Evolutionary conservation across 2,113 vertebrate genomes (phyloP), one percentile per base, ranked within the genome.

Genomic region (Hydrolagus affinis): DNA sequence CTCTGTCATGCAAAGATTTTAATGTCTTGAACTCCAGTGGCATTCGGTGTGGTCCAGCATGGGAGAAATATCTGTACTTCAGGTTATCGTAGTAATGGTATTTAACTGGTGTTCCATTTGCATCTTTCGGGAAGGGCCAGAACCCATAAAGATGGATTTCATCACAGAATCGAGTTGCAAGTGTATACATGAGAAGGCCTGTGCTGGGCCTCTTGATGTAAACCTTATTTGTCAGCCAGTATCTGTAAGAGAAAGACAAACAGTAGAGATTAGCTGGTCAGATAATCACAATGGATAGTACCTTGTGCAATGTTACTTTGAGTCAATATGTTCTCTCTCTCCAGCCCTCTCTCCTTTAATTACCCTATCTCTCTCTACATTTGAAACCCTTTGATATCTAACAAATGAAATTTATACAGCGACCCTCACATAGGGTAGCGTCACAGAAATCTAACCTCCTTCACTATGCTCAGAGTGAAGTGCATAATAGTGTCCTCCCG

Each of bases 121-220:
- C 88, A 90, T 97, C 95, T 89, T 95, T 96, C 7, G 95, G 96
- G 86, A 97, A 97, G 2, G 96, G 96, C 95, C 95, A 97, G 90
- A 95, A 97, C 88, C 96, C 96, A 14, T 97, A 97, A 8, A 97
- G 91, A 77, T 96, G 92, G 88, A 97, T 96, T 91, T 97, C 95
- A 86, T 96, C 94, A 86, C 96, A 97, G 90, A 97, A 96, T 73
- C 96, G 93, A 0, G 96, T 97, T 19, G 95, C 93, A 62, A 97
- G 92, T 0, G 96, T 97, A 62, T 97, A 97, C 96, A 97, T 97
- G 60, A 96, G 92, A 69, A 97, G 93, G 87, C 96, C 96, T 21
- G 96, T 97, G 90, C 95, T 96, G 85, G 95, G 96, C 88, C 96
- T 91, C 88, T 97, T 97, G 90, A 97, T 97, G 86, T 94, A 93